phyloP scores from a whole-genome alignment of 2,888 invertebrate species.

The Leucophora obtusa region DNA sequence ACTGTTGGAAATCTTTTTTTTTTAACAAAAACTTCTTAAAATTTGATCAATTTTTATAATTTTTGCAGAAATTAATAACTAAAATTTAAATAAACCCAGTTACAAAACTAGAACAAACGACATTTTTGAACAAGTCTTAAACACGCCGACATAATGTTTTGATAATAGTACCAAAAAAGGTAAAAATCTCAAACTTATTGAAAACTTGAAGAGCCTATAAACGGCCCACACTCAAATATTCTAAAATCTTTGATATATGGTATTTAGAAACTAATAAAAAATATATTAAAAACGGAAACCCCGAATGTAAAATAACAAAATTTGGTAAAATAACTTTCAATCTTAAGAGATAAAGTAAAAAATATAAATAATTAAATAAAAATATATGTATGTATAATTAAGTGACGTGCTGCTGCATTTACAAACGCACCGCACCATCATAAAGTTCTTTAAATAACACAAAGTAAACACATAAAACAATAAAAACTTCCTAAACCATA shows the following conservation, averaged over 20 bases:
- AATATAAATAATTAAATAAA: neutral
- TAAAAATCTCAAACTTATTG: slow-evolving; percentile 29
- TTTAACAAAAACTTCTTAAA: slow-evolving; percentile 32
- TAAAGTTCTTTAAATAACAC: slow-evolving; percentile 5
- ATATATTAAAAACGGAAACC: slow-evolving; percentile 5
- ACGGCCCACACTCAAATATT: slow-evolving; percentile 40
- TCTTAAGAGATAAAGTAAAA: slow-evolving; percentile 3
- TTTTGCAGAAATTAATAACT: slow-evolving; percentile 2
- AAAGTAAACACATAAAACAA: slow-evolving; percentile 17
- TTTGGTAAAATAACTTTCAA: neutral
- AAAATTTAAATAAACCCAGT: neutral
- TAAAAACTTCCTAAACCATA: slow-evolving; percentile 43
- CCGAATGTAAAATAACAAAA: neutral
- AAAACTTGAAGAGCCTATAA: slow-evolving; percentile 26
- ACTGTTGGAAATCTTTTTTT: slow-evolving; percentile 42
- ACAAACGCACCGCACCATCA: slow-evolving; percentile 10
- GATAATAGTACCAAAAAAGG: slow-evolving; percentile 46
- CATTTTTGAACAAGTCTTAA: slow-evolving; percentile 13
- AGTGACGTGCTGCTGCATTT: slow-evolving; percentile 32
- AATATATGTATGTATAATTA: slow-evolving; percentile 2
- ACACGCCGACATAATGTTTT: slow-evolving; percentile 41
- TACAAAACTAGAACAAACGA: neutral
- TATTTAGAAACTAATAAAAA: slow-evolving; percentile 14
- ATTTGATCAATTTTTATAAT: slow-evolving; percentile 10
- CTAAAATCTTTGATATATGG: too few relatives aligned